Evolutionary conservation across 2,797 vertebrate species (phyloP).

Genomic region (Intellagama lesueurii): DNA sequence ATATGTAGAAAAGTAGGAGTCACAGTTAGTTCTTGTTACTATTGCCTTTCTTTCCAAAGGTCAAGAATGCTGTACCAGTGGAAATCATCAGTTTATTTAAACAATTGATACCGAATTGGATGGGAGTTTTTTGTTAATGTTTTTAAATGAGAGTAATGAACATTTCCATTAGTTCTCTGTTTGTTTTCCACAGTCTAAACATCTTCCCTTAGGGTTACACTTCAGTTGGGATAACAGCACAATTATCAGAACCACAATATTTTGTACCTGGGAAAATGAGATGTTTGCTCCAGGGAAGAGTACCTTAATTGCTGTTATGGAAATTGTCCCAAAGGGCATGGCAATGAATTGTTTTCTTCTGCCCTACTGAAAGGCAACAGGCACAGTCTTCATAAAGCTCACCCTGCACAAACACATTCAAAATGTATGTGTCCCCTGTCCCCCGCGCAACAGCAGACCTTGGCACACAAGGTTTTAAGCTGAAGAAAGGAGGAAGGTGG

Average conservation of each 20-base stretch:
- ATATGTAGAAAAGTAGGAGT: background rate
- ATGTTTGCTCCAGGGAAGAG: background rate
- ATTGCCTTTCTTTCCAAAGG: background rate
- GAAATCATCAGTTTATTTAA: constrained; percentile 8
- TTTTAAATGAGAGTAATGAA: background rate
- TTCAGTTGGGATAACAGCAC: background rate
- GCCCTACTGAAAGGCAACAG: background rate
- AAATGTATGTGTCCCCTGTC: background rate
- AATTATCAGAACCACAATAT: background rate
- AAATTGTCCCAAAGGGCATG: background rate
- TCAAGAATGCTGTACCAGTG: background rate
- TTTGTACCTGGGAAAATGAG: background rate
- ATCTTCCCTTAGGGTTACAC: background rate
- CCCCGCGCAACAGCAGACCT: background rate
- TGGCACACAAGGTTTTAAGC: background rate
- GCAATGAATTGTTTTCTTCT: background rate
- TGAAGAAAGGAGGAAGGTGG: background rate
- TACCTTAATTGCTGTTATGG: background rate
- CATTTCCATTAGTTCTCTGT: background rate
- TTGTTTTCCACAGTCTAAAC: background rate
- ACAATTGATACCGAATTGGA: constrained; percentile 25
- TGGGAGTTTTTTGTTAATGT: background rate
- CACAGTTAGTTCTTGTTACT: constrained; percentile 7
- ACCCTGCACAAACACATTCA: background rate
- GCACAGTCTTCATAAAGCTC: background rate